These are phyloP conservation scores for Tribolium freemani DNA, from an alignment of 2,888 invertebrate species.

Conservation along the genomic window DNA sequence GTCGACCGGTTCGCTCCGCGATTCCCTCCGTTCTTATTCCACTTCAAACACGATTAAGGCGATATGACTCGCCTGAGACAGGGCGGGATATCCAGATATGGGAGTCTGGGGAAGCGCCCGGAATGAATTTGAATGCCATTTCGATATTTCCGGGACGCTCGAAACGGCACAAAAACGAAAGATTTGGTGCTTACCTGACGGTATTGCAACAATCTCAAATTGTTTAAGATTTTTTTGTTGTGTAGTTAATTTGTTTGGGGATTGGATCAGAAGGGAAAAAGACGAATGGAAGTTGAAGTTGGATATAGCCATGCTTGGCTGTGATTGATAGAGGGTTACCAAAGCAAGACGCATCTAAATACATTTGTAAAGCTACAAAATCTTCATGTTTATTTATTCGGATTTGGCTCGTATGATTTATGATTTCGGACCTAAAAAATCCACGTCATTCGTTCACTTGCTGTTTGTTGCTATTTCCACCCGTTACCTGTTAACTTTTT, in stretches of 20 bases:
- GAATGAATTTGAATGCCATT: conserved; percentile 60
- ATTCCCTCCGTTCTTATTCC: conserved; percentile 51
- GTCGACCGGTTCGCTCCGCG: conserved; percentile 46
- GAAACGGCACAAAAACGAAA: background rate
- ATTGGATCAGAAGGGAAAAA: background rate
- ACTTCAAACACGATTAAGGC: conserved; percentile 59
- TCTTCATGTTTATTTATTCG: background rate
- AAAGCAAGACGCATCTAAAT: conserved; percentile 7
- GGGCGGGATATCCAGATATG: conserved; percentile 53
- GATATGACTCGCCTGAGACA: conserved; percentile 58
- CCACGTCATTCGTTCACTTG: too few species aligned
- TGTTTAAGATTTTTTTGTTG: background rate
- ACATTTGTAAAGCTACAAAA: background rate
- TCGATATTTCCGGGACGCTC: background rate
- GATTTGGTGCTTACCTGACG: background rate
- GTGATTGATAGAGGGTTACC: conserved; percentile 2
- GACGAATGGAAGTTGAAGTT: background rate
- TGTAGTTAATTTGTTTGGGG: background rate
- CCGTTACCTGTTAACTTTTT: background rate
- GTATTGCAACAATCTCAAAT: background rate
- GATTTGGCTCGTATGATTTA: background rate
- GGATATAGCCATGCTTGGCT: background rate
- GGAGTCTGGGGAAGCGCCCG: conserved; percentile 53
- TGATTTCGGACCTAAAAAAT: background rate
- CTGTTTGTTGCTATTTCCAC: background rate